Evolutionary conservation across 2,888 invertebrate species (phyloP).

Genomic region (Litoditis marina): DNA sequence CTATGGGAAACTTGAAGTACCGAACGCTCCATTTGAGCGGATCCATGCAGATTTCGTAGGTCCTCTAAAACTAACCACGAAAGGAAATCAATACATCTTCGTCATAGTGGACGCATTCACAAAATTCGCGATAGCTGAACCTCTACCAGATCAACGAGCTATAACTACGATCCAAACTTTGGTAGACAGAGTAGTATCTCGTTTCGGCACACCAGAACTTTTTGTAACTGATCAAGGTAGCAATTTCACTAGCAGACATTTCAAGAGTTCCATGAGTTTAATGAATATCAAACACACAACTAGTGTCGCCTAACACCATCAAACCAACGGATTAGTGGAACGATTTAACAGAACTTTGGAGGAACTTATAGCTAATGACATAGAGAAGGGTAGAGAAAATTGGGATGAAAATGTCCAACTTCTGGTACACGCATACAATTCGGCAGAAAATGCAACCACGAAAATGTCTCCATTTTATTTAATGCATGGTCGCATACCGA

Average conservation of each 20-base stretch:
- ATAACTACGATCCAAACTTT: neutral
- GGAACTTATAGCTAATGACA: neutral
- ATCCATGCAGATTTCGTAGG: slow-evolving; percentile 9
- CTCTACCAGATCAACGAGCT: slow-evolving; percentile 7
- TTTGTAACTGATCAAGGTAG: slow-evolving; percentile 7
- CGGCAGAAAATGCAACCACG: neutral
- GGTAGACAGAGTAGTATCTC: neutral
- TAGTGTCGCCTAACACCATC: slow-evolving; percentile 10
- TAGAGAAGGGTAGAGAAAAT: too few relatives aligned
- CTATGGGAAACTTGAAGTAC: neutral
- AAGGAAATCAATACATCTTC: slow-evolving; percentile 17
- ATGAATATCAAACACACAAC: slow-evolving; percentile 4
- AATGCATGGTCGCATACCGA: slow-evolving; percentile 9
- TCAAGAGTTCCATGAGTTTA: neutral
- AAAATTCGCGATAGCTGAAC: slow-evolving; percentile 16
- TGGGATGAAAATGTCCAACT: slow-evolving; percentile 10
- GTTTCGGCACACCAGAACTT: slow-evolving; percentile 3
- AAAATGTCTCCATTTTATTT: slow-evolving; percentile 3
- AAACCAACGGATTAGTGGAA: slow-evolving; percentile 13
- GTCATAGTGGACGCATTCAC: slow-evolving; percentile 14
- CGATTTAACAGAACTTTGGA: slow-evolving; percentile 8
- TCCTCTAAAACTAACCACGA: slow-evolving; percentile 17
- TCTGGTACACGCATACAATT: slow-evolving; percentile 5
- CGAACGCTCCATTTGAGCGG: neutral
- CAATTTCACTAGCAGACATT: neutral